Conservation (phyloP, 2,888 invertebrate species). For the Caenorhabditis sp. region DNA sequence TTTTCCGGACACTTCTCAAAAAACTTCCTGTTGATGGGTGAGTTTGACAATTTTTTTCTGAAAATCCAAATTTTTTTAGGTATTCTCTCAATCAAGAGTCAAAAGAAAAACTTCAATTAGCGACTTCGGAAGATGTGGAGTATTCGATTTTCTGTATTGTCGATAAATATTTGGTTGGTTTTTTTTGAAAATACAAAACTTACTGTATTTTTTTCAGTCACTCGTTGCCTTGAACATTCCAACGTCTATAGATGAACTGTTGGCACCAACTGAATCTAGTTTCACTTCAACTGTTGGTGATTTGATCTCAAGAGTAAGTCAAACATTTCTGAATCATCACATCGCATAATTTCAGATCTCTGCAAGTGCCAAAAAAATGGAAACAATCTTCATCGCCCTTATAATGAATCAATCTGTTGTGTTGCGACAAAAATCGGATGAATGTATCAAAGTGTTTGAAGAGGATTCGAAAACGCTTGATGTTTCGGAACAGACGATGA, state of each 20-base stretch:
- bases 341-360: slow-evolving; percentile 23
- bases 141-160: slow-evolving; percentile 28
- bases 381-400: slow-evolving; percentile 24
- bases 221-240: slow-evolving; percentile 16
- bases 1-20: slow-evolving; percentile 17
- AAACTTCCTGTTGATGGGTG: slow-evolving; percentile 18
- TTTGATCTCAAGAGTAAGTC: slow-evolving; percentile 9
- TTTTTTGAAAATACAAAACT: not conserved
- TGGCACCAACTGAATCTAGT: not conserved
- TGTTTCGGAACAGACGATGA: slow-evolving; percentile 8
- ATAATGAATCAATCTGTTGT: slow-evolving; percentile 25
- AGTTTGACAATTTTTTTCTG: not conserved
- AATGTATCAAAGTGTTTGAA: slow-evolving; percentile 6
- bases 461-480: not conserved
- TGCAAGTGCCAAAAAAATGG: slow-evolving; percentile 3
- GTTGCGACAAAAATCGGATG: slow-evolving; percentile 19
- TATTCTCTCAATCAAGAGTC: not conserved
- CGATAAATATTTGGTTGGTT: slow-evolving; percentile 25
- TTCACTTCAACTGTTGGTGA: slow-evolving; percentile 10
- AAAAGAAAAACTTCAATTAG: not conserved
- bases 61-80: not conserved
- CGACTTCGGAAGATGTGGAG: slow-evolving; percentile 13
- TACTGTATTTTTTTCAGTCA: slow-evolving; percentile 9
- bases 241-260: slow-evolving; percentile 11
- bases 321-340: too few relatives aligned